Evolutionary conservation across 1,140 invertebrate species (phyloP).

Genomic region (Platorchestia sp.): DNA sequence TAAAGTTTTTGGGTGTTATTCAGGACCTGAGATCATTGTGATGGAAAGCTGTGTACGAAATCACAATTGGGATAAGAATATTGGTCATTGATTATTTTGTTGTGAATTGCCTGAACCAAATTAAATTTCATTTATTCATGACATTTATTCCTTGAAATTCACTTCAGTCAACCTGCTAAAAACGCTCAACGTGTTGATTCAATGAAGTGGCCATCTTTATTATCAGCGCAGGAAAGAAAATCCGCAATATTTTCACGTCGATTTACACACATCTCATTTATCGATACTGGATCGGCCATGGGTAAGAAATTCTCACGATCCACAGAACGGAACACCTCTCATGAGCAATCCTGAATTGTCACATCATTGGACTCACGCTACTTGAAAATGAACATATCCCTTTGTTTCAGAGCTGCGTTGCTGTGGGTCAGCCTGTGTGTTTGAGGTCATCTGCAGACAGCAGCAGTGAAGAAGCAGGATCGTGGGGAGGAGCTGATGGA

Average conservation of each 20-base stretch:
- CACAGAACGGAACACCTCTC: no score
- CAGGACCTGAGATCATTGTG: no score
- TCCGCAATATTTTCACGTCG: background rate
- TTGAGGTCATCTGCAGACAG: background rate
- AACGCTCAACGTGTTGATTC: background rate
- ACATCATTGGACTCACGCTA: no score
- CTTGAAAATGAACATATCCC: background rate
- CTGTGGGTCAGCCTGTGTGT: conserved; percentile 17
- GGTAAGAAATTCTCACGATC: no score
- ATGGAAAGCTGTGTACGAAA: no score
- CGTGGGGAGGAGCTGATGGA: background rate
- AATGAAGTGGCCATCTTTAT: background rate
- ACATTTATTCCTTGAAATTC: no score
- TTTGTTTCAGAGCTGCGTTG: background rate
- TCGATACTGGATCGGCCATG: background rate
- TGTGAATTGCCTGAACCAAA: no score
- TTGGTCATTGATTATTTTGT: no score
- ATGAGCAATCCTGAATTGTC: no score
- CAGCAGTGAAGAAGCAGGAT: background rate
- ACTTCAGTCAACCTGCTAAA: background rate
- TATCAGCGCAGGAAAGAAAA: background rate
- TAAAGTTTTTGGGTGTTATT: no score
- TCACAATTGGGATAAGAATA: no score
- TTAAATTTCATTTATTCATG: no score
- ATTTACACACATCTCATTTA: background rate